Conservation (phyloP, 2,797 vertebrate genomes). For the Nasua narica region DNA sequence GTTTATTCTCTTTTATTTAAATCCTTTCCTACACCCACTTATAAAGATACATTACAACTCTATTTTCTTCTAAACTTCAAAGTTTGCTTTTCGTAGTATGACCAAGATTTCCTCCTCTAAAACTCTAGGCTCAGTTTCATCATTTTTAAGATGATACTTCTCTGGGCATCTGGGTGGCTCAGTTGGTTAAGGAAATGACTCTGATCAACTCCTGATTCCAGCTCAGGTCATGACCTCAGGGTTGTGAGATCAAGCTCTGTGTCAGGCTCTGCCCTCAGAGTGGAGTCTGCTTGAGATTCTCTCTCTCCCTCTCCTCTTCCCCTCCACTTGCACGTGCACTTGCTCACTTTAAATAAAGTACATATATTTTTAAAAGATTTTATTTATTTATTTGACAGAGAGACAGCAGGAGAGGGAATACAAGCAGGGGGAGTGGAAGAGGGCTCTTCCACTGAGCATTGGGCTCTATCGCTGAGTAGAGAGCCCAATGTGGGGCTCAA, state of each 20-base stretch:
- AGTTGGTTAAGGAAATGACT: too few relatives aligned
- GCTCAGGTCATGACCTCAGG: too few relatives aligned
- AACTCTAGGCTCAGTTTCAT: neutral
- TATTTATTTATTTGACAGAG: too few relatives aligned
- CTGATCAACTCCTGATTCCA: too few relatives aligned
- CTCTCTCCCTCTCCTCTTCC: neutral
- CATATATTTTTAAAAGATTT: too few relatives aligned
- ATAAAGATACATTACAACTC: neutral
- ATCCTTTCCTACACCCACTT: neutral
- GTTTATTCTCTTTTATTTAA: constrained; percentile 14
- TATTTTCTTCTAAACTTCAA: neutral
- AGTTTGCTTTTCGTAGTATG: neutral
- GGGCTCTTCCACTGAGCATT: too few relatives aligned
- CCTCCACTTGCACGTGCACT: neutral
- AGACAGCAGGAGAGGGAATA: too few relatives aligned
- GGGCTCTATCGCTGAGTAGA: too few relatives aligned
- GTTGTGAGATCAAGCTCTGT: neutral
- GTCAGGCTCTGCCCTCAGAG: neutral
- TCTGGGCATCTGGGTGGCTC: neutral
- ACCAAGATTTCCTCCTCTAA: neutral
- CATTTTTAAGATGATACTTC: neutral
- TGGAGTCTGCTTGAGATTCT: neutral
- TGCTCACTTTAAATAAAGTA: neutral
- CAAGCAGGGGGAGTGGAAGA: too few relatives aligned
- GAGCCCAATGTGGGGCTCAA: too few relatives aligned